These are phyloP conservation scores for Fistularia commersonii DNA, from an alignment of 2,797 vertebrate species.

Conservation along the genomic window DNA sequence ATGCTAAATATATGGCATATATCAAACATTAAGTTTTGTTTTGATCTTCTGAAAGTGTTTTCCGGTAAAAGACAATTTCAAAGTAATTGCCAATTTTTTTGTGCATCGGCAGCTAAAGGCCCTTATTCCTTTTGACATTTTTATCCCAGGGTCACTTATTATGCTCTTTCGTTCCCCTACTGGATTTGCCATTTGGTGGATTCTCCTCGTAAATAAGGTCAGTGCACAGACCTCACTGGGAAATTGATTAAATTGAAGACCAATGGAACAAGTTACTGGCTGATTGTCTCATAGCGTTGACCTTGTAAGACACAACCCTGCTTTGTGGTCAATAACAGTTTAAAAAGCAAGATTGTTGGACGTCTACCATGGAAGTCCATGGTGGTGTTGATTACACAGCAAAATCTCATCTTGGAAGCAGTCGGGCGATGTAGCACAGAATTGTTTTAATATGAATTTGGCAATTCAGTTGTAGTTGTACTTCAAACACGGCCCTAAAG, in stretches of 20 bases:
- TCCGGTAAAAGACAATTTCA: conserved; percentile 30
- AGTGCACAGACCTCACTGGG: conserved; percentile 37
- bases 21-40: conserved; percentile 12
- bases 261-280: conserved; percentile 38
- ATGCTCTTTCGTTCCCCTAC: conserved; percentile 32
- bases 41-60: conserved; percentile 26
- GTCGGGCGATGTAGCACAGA: background rate
- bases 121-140: conserved; percentile 15
- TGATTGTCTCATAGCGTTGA: conserved; percentile 24
- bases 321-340: conserved; percentile 30
- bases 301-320: conserved; percentile 19
- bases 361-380: background rate
- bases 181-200: conserved; percentile 21
- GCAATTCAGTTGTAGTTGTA: conserved; percentile 20
- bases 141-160: conserved; percentile 21
- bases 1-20: background rate
- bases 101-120: conserved; percentile 12
- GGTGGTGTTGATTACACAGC: conserved; percentile 22
- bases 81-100: conserved; percentile 32
- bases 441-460: conserved; percentile 15
- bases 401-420: conserved; percentile 13
- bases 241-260: conserved; percentile 51
- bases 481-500: conserved; percentile 27
- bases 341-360: background rate
- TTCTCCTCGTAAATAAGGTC: conserved; percentile 48